phyloP scores from a whole-genome alignment of 2,797 vertebrate species.

The Leptodactylus fallax region DNA sequence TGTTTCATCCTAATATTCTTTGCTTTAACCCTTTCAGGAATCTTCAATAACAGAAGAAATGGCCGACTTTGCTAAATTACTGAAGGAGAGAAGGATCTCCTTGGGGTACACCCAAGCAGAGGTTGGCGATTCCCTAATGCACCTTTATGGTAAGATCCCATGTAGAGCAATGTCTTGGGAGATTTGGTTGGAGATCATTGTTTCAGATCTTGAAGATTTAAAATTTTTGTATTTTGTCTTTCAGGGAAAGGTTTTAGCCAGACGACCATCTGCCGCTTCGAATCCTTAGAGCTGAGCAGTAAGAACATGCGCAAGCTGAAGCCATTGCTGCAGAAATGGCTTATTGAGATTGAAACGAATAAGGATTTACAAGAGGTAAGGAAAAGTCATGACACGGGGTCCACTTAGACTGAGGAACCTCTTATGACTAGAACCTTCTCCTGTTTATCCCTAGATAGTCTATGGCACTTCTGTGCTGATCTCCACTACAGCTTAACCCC shows the following conservation, averaged over 20 bases:
- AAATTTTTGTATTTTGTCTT: too few species aligned
- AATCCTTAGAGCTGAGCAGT: slow-evolving; percentile 72
- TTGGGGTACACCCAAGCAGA: slow-evolving; percentile 85
- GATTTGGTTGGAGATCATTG: too few species aligned
- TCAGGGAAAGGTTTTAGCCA: too few species aligned
- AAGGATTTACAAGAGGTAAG: slow-evolving; percentile 82
- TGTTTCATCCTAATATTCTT: neutral
- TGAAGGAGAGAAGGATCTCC: slow-evolving; percentile 84
- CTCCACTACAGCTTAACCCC: too few species aligned
- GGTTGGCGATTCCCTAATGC: slow-evolving; percentile 81
- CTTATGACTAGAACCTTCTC: neutral
- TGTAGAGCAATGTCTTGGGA: too few species aligned
- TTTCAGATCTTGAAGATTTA: too few species aligned
- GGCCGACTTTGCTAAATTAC: slow-evolving; percentile 83
- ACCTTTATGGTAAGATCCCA: slow-evolving; percentile 80
- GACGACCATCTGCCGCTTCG: too few species aligned
- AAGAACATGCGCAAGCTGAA: slow-evolving; percentile 88
- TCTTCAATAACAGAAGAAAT: slow-evolving; percentile 81
- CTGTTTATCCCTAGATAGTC: too few species aligned
- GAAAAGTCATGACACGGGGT: neutral
- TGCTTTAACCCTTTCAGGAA: neutral
- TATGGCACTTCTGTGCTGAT: too few species aligned
- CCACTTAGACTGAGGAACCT: neutral
- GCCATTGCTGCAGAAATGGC: slow-evolving; percentile 82
- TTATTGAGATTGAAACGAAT: slow-evolving; percentile 80